phyloP scores from a whole-genome alignment of 2,797 vertebrate genomes.

The Typhlichthys eigenmanni region DNA sequence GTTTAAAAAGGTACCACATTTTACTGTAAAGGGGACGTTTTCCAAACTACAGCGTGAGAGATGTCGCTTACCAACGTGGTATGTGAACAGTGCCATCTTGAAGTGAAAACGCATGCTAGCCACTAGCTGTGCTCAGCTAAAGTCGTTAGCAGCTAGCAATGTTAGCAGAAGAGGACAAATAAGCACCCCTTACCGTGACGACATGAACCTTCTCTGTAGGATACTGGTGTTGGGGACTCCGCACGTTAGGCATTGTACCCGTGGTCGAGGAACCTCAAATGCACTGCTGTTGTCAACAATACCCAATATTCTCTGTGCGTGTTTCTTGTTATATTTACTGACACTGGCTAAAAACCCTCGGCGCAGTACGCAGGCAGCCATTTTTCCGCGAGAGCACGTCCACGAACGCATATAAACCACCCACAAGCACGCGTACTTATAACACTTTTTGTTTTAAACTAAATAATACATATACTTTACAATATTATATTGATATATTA shows the following conservation, averaged over 20 bases:
- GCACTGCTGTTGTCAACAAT: constrained; percentile 53
- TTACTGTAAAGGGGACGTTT: background rate
- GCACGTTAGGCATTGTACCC: constrained; percentile 65
- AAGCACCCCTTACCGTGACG: constrained; percentile 76
- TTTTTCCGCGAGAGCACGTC: constrained; percentile 52
- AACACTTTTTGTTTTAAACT: too few relatives aligned
- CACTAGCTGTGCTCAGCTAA: constrained; percentile 16
- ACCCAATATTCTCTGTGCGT: constrained; percentile 64
- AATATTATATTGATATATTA: too few relatives aligned
- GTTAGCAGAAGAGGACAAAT: constrained; percentile 30
- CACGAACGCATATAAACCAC: background rate
- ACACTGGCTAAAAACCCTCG: constrained; percentile 70
- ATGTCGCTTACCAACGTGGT: background rate
- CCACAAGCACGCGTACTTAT: background rate
- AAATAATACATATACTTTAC: too few relatives aligned
- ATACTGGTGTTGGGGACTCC: constrained; percentile 37
- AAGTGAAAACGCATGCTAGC: background rate
- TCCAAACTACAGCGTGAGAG: background rate
- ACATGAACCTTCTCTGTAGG: constrained; percentile 75
- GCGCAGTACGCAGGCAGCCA: constrained; percentile 79
- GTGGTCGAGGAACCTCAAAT: constrained; percentile 53
- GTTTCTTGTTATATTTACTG: constrained; percentile 73
- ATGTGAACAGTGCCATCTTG: constrained; percentile 15
- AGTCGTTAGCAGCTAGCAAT: constrained; percentile 55
- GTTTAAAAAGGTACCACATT: background rate